Base-by-base conservation (phyloP, 2,797 vertebrate genomes). In the Ctenochaetus hawaiiensis region DNA sequence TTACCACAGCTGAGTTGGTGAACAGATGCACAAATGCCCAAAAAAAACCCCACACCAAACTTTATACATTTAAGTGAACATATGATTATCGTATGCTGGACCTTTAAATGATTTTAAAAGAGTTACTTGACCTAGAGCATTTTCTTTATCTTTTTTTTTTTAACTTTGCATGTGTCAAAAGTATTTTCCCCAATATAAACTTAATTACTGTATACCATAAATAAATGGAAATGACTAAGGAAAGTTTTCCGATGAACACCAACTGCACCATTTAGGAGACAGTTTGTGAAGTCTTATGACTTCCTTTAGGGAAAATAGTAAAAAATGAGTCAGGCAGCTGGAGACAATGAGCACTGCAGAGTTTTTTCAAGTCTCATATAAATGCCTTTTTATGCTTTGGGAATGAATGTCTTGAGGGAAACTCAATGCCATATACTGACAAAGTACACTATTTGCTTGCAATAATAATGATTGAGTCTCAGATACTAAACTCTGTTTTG, bases 261-360 rank as follows among this genome's bases (percentile, higher is more conserved):
- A 70, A 67, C 71, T 53, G 52, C 76, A 61, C 64, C 58, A 52
- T 84, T 80, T 75, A 80, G 67, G 67, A 80, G 85, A 87, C 79
- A 84, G 47, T 86, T 80, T 86, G 79, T 61, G 72, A 73, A 67
- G 58, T 74, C 67, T 83, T 78, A 83, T 56, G 67, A 54, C 80
- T 78, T 80, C 78, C 82, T 88, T 63, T 57, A 58, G 87, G 81
- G 73, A 70, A 72, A 84, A 87, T 69, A 82, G 56, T 88, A 83
- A 89, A 88, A 83, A 69, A 75, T 52, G 56, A 87, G 75, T 74
- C 70, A 72, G 68, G 77, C 87, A 87, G 84, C 82, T 88, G 87
- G 87, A 84, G 84, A 76, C 68, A 67, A 85, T 73, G 72, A 83
- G 68, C 18, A 26, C 75, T 45, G 78, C 52, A 51, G 70, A 80